Evolutionary conservation across 2,797 vertebrate species (phyloP), one percentile per base, ranked within the genome.

Genomic region (Melanitta fusca): DNA sequence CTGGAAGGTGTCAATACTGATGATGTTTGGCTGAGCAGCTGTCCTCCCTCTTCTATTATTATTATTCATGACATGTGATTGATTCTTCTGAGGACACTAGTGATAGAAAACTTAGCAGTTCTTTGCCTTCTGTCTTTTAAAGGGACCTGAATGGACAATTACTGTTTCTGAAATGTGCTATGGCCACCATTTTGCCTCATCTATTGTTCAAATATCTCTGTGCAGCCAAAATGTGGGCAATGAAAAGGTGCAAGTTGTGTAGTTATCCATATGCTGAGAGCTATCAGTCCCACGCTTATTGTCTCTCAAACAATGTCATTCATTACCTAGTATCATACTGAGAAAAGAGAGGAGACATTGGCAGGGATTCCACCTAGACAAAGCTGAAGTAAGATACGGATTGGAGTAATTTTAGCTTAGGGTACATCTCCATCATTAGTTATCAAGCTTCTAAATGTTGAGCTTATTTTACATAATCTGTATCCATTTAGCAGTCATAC

Each of bases 241-340:
- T 89, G 73, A 91, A 91, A 96, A 94, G 85, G 93, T 91, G 61
- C 30, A 91, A 93, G 83, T 82, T 85, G n/a, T 38, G 71, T 53
- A 72, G 79, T 96, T 95, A 94, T 45, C 93, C 95, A 93, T 95
- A 96, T 91, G 91, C 49, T 93, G 60, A 87, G 69, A 87, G 72
- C 69, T 75, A 78, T 91, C 88, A 85, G 43, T 65, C 80, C 68
- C 72, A 93, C 75, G 19, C 72, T 91, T 93, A 94, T 7, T 85
- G 86, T 74, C 85, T 58, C 57, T 94, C 74, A 81, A 91, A 91
- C 32, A 91, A 74, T 0, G 2, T 28, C 24, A 74, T 91, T 89
- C 88, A 95, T 91, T 91, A 91, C 45, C 78, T 54, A 82, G 41
- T 6, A 91, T 69, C 51, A 68, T 38, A 87, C 32, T 58, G 57